Evolutionary conservation across 2,113 vertebrate species (phyloP).

Genomic region (Nycticryphes semicollaris): DNA sequence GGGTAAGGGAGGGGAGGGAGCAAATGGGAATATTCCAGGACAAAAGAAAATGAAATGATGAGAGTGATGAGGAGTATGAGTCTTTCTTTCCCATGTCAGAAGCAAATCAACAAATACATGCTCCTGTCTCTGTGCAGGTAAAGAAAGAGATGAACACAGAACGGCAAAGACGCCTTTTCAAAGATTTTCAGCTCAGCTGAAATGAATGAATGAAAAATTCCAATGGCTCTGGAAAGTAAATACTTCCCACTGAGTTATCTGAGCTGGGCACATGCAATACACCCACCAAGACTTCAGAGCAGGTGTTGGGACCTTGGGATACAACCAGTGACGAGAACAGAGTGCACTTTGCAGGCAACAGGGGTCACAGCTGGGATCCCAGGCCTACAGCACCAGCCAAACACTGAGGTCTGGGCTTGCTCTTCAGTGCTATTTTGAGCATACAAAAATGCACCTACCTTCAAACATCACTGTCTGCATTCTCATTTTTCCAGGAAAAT

Average conservation of each 20-base stretch:
- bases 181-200: not conserved
- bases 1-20: not conserved
- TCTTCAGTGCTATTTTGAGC: slow-evolving; percentile 33
- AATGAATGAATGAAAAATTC: not conserved
- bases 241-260: not conserved
- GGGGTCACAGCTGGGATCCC: not conserved
- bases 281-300: not conserved
- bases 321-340: fast-evolving
- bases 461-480: slow-evolving; percentile 29
- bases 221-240: not conserved
- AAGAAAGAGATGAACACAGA: not conserved
- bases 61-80: not conserved
- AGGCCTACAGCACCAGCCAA: not conserved
- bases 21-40: not conserved
- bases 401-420: not conserved
- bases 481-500: slow-evolving; percentile 56
- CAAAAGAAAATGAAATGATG: not conserved
- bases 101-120: not conserved
- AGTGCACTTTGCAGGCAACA: not conserved
- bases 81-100: not conserved
- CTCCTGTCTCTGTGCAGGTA: not conserved
- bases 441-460: not conserved
- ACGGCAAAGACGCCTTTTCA: not conserved
- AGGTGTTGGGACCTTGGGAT: not conserved
- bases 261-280: not conserved